These are phyloP conservation scores for Clytia hemisphaerica DNA, from an alignment of 30 jellyfish, hydroid and myxozoan species.

Conservation along the genomic window DNA sequence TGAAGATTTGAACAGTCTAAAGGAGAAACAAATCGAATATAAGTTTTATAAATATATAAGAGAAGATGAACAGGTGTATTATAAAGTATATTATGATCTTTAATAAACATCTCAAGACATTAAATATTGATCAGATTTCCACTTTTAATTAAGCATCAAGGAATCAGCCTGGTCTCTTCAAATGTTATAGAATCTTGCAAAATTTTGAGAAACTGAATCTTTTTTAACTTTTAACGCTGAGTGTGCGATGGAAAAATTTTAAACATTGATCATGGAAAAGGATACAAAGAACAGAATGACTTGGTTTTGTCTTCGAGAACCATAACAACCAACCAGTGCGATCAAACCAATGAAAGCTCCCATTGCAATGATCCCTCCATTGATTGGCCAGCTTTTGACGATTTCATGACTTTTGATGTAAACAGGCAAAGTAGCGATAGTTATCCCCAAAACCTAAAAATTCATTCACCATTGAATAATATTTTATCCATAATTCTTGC, in stretches of 20 bases:
- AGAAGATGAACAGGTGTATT: too few species aligned
- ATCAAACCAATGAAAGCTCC: constrained; percentile 68
- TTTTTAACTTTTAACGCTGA: not conserved
- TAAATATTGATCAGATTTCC: too few species aligned
- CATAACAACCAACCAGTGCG: constrained; percentile 83
- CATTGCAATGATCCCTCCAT: constrained; percentile 92
- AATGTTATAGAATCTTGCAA: not conserved
- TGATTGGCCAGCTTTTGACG: constrained; percentile 91
- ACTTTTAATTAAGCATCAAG: too few species aligned
- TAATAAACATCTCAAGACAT: too few species aligned
- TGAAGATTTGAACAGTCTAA: too few species aligned
- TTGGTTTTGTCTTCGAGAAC: constrained; percentile 84
- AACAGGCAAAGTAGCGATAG: constrained; percentile 79
- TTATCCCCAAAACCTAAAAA: constrained; percentile 73
- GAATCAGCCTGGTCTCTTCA: too few species aligned
- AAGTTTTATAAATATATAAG: too few species aligned
- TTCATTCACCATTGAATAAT: too few species aligned
- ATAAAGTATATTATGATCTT: too few species aligned
- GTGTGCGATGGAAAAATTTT: not conserved
- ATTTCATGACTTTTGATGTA: constrained; percentile 68
- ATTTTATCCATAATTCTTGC: too few species aligned
- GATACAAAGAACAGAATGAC: constrained; percentile 92
- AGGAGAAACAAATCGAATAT: too few species aligned
- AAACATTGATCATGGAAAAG: constrained; percentile 16
- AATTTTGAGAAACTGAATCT: not conserved